Conservation (phyloP, 1,140 invertebrate genomes). For the Drosophila baimaii region DNA sequence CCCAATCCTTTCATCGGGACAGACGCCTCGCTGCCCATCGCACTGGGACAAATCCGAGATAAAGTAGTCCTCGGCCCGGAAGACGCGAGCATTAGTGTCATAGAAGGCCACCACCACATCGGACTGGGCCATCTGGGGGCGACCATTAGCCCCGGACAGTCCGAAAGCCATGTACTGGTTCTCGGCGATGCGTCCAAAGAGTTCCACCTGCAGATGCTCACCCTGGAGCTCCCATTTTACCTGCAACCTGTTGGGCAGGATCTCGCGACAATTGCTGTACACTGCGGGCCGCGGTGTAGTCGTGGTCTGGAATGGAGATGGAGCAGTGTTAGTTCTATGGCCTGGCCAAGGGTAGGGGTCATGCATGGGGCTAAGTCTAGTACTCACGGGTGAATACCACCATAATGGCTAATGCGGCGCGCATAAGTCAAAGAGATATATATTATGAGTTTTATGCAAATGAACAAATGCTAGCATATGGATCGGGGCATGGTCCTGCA, state of each 20-base stretch:
- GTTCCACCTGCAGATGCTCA: constrained; percentile 90
- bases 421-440: constrained; percentile 75
- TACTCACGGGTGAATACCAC: constrained; percentile 96
- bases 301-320: constrained; percentile 85
- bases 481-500: constrained; percentile 19
- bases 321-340: background rate
- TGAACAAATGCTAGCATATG: constrained; percentile 60
- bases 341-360: constrained; percentile 7
- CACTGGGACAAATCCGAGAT: constrained; percentile 93
- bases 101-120: constrained; percentile 94
- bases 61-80: constrained; percentile 93
- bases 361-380: constrained; percentile 68
- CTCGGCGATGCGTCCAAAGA: constrained; percentile 90
- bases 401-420: constrained; percentile 89
- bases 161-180: constrained; percentile 96
- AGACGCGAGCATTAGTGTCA: constrained; percentile 88
- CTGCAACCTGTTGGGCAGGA: constrained; percentile 91
- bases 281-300: constrained; percentile 85
- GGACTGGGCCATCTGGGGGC: constrained; percentile 90
- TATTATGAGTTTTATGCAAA: constrained; percentile 69
- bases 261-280: constrained; percentile 91
- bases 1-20: constrained; percentile 92
- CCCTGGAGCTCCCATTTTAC: constrained; percentile 91
- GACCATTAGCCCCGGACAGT: constrained; percentile 90
- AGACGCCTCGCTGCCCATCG: constrained; percentile 92